These are phyloP conservation scores for Valencia hispanica DNA, from an alignment of 2,797 vertebrate genomes.

Conservation along the genomic window DNA sequence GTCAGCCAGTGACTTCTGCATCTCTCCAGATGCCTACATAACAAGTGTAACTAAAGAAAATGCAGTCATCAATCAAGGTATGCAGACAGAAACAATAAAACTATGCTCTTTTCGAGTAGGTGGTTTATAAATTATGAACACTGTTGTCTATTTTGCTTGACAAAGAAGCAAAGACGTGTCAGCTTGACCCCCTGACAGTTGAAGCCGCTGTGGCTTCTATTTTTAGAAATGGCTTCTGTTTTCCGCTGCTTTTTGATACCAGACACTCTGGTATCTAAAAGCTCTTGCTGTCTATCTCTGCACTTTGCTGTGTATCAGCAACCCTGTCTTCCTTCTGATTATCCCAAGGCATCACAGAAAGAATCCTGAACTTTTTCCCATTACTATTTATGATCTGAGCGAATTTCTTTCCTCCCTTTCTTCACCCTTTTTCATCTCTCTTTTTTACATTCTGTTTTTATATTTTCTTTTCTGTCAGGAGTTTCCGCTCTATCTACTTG, in stretches of 20 bases:
- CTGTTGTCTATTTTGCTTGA: background rate
- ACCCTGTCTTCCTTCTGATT: slow-evolving; percentile 11
- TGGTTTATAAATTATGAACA: background rate
- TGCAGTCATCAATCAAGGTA: slow-evolving; percentile 82
- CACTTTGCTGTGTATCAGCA: slow-evolving; percentile 61
- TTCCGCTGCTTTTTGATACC: too few species aligned
- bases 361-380: slow-evolving; percentile 13
- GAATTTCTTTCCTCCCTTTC: slow-evolving; percentile 36
- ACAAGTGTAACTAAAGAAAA: slow-evolving; percentile 88
- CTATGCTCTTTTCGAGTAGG: background rate
- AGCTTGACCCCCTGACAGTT: slow-evolving; percentile 39
- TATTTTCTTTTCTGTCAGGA: slow-evolving; percentile 40
- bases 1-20: slow-evolving; percentile 95
- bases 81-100: background rate
- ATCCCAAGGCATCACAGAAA: slow-evolving; percentile 21
- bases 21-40: slow-evolving; percentile 89
- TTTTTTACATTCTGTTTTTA: too few species aligned
- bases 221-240: slow-evolving; percentile 54
- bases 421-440: slow-evolving; percentile 39
- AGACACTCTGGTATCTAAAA: slow-evolving; percentile 58
- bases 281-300: slow-evolving; percentile 42
- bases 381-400: slow-evolving; percentile 43
- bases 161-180: slow-evolving; percentile 29
- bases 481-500: slow-evolving; percentile 53
- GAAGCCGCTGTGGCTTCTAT: slow-evolving; percentile 49